These are phyloP conservation scores for Megathymus violae DNA, from an alignment of 1,140 invertebrate genomes.

Conservation along the genomic window DNA sequence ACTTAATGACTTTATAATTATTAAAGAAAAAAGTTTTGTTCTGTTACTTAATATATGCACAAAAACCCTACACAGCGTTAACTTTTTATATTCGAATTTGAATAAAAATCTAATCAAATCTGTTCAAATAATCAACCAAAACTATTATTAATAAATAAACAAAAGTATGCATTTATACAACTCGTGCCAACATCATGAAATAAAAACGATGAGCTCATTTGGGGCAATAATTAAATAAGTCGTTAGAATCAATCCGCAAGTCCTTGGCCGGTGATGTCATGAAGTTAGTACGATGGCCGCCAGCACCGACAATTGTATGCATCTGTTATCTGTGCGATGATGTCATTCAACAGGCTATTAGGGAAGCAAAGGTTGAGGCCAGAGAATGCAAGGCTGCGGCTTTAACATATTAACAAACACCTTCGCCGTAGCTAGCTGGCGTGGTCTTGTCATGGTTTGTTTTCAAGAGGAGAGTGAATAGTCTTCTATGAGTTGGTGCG, in stretches of 20 bases:
- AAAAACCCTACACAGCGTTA: too few species aligned
- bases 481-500: too few species aligned
- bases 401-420: neutral
- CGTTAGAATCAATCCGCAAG: conserved; percentile 15
- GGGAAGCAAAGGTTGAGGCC: conserved; percentile 30
- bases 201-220: conserved; percentile 7
- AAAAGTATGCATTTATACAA: neutral
- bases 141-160: too few species aligned
- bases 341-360: conserved; percentile 19
- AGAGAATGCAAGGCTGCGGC: conserved; percentile 4
- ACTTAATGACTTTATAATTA: too few species aligned
- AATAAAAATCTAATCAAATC: too few species aligned
- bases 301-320: conserved; percentile 13
- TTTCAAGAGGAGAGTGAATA: too few species aligned
- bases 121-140: too few species aligned
- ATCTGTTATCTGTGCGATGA: conserved; percentile 21
- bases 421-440: too few species aligned
- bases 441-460: too few species aligned
- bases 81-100: too few species aligned
- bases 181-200: neutral
- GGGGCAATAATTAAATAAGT: conserved; percentile 8
- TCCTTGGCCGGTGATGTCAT: conserved; percentile 27
- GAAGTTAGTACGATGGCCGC: conserved; percentile 2
- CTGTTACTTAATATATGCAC: too few species aligned
- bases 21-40: too few species aligned